Evolutionary conservation across 2,797 vertebrate species (phyloP).

Genomic region (Pseudochromis fuscus): DNA sequence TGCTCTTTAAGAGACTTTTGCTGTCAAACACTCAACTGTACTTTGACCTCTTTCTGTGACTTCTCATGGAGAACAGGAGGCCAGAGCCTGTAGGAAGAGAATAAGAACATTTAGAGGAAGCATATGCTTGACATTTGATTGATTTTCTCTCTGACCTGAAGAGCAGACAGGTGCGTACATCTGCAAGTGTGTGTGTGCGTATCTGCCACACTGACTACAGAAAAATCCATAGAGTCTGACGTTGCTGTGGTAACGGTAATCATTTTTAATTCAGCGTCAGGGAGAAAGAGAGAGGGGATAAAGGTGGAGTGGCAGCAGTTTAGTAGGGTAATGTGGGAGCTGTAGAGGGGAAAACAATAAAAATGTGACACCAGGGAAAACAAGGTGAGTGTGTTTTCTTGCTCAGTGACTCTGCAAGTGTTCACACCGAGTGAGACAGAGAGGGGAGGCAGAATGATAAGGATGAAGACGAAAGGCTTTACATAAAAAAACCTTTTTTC

Average conservation of each 20-base stretch:
- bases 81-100: neutral
- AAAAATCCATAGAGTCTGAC: slow-evolving; percentile 86
- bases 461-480: slow-evolving; percentile 49
- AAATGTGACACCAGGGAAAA: slow-evolving; percentile 53
- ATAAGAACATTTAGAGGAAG: slow-evolving; percentile 27
- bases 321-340: slow-evolving; percentile 51
- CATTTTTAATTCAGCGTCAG: slow-evolving; percentile 83
- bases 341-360: slow-evolving; percentile 56
- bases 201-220: too few species aligned
- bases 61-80: slow-evolving; percentile 22
- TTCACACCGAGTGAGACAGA: slow-evolving; percentile 30
- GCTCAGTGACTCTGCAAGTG: slow-evolving; percentile 34
- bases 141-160: slow-evolving; percentile 57
- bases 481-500: slow-evolving; percentile 64
- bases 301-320: slow-evolving; percentile 72
- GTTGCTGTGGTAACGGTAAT: slow-evolving; percentile 88
- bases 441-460: slow-evolving; percentile 42
- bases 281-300: slow-evolving; percentile 64
- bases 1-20: neutral
- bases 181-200: neutral
- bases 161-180: slow-evolving; percentile 33
- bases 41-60: slow-evolving; percentile 47
- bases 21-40: slow-evolving; percentile 38
- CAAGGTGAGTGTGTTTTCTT: slow-evolving; percentile 34
- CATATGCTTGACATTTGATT: slow-evolving; percentile 52